Conservation (phyloP, 2,888 invertebrate genomes). For the Mechanitis mazaeus region DNA sequence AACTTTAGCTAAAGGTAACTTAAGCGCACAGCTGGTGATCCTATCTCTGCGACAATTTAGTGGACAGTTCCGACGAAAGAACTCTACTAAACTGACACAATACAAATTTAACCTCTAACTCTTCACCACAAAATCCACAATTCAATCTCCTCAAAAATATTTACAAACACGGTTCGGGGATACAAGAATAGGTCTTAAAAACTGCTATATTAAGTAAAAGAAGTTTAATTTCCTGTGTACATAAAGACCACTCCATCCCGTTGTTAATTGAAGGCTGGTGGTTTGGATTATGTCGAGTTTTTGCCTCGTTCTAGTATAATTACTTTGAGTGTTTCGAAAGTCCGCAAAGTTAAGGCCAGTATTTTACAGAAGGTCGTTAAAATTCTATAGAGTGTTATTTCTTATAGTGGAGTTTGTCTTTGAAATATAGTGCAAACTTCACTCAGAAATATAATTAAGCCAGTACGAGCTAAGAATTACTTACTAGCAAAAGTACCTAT, state of each 20-base stretch:
- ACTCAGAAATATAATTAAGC: slow-evolving; percentile 14
- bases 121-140: slow-evolving; percentile 37
- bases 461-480: not conserved
- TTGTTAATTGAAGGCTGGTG: slow-evolving; percentile 51
- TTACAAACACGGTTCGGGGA: too few relatives aligned
- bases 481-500: not conserved
- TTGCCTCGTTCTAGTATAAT: slow-evolving; percentile 46
- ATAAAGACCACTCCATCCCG: slow-evolving; percentile 34
- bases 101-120: slow-evolving; percentile 31
- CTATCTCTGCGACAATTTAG: slow-evolving; percentile 52
- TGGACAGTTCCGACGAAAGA: slow-evolving; percentile 39
- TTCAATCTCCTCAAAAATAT: slow-evolving; percentile 35
- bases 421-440: slow-evolving; percentile 31
- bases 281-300: slow-evolving; percentile 51
- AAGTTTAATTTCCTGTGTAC: slow-evolving; percentile 35
- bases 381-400: slow-evolving; percentile 46
- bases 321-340: slow-evolving; percentile 44
- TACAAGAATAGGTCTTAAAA: slow-evolving; percentile 44
- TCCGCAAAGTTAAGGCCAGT: slow-evolving; percentile 39
- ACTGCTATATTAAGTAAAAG: slow-evolving; percentile 38
- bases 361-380: slow-evolving; percentile 47
- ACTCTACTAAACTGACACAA: slow-evolving; percentile 38
- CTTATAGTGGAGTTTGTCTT: slow-evolving; percentile 42
- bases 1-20: slow-evolving; percentile 33
- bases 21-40: slow-evolving; percentile 52